A percentile compares a stretch with the other conserved stretches of the same genome.
Conservation (phyloP, 92 coral and sea anemone species). For the Zoanthus sociatus region DNA sequence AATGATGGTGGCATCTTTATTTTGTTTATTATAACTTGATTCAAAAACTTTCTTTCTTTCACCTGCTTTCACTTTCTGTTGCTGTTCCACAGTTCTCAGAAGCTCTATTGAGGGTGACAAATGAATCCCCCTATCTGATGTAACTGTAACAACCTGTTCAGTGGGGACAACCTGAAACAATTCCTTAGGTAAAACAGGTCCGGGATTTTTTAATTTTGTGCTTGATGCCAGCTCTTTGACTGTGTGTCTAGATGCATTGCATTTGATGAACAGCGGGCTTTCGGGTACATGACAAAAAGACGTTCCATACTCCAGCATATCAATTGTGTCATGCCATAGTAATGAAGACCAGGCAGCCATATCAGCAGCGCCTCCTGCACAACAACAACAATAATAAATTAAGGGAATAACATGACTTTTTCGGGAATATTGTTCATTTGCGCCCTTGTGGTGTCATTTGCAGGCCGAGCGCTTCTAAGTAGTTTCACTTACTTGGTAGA, state of each 20-base stretch:
- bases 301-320: conserved; percentile 94
- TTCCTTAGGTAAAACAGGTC: conserved; percentile 52
- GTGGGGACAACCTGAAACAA: conserved; percentile 37
- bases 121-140: conserved; percentile 70
- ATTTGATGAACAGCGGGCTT: conserved; percentile 84
- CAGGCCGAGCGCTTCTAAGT: too few relatives aligned
- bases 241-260: conserved; percentile 61
- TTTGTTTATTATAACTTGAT: neutral
- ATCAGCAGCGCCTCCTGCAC: conserved; percentile 89
- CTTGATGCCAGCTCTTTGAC: neutral
- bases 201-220: conserved; percentile 66
- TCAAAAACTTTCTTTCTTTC: neutral
- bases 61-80: neutral
- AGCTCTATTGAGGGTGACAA: conserved; percentile 51
- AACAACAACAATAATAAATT: neutral
- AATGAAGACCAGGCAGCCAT: conserved; percentile 97
- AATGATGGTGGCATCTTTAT: neutral
- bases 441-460: too few relatives aligned
- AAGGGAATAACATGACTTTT: too few relatives aligned
- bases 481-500: too few relatives aligned
- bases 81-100: neutral
- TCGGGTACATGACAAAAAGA: conserved; percentile 74
- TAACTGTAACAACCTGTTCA: conserved; percentile 58
- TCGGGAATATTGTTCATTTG: too few relatives aligned
- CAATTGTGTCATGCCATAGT: conserved; percentile 86